These are phyloP conservation scores for Camelus dromedarius DNA, from an alignment of 2,113 vertebrate species.

Conservation along the genomic window DNA sequence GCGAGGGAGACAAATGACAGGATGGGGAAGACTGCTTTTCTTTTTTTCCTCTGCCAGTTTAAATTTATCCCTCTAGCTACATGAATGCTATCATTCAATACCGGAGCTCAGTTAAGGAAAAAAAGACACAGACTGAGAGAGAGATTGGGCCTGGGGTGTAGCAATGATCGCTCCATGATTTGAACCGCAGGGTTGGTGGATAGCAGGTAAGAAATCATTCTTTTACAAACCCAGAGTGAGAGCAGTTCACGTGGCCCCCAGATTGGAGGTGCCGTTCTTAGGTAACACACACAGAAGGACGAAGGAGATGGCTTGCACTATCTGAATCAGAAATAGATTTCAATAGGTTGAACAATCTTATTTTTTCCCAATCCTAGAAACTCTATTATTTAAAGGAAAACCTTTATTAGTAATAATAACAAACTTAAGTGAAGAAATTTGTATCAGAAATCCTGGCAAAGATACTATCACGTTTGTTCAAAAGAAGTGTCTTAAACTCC, in stretches of 20 bases:
- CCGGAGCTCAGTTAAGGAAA: neutral
- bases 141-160: too few relatives aligned
- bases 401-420: neutral
- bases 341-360: neutral
- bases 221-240: neutral
- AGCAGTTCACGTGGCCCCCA: neutral
- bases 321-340: neutral
- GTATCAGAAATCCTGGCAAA: neutral
- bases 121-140: neutral
- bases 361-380: neutral
- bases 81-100: neutral
- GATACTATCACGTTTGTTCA: neutral
- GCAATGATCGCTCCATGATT: neutral
- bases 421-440: neutral
- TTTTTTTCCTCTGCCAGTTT: neutral
- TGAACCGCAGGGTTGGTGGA: neutral
- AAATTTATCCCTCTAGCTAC: neutral
- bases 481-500: neutral
- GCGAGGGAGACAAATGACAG: neutral
- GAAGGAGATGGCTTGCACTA: neutral
- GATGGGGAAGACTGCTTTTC: neutral
- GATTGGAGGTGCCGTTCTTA: neutral
- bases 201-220: neutral
- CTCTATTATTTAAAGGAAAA: neutral
- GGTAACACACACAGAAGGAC: neutral